Evolutionary conservation across 2,113 vertebrate genomes (phyloP), one percentile per base, ranked within the genome.

Genomic region (Mus pahari): DNA sequence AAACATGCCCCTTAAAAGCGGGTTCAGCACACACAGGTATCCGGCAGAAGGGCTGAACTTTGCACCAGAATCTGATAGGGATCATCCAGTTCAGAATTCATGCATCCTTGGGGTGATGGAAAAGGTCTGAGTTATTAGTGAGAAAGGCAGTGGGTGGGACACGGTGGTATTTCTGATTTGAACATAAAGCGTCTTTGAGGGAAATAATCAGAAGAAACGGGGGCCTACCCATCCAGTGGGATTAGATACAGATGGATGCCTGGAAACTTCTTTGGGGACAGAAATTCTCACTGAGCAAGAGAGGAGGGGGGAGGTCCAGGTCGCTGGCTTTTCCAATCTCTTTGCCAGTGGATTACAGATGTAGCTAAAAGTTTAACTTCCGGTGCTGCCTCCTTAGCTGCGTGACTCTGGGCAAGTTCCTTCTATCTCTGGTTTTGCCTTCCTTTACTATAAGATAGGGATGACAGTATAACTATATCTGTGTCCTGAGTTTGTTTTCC

Each of bases 151-250:
- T 62, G 22, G 19, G 70, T 62, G 45, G 66, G 45, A 95, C 91
- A 70, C 58, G 74, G 12, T 77, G 68, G 75, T 92, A 89, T 70
- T 70, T 78, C 75, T 55, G 36, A 92, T 50, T 55, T 90, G 93
- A 88, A 60, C n/a, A 58, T 55, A 48, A 70, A 91, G 33, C 90
- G 64, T 90, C 39, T 68, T 77, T 12, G 50, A 45, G 70, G 74
- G n/a, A 94, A 92, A n/a, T 48, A 58, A 92, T 58, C 60, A 92
- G 81, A 33, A 68, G 45, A 84, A 53, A 90, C 74, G 48, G 28
- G 36, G 26, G n/a, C 22, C 68, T 79, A 42, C 62, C 86, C 13
- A 81, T 94, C 92, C 82, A 45, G 8, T 17, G 82, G 62, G 58
- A 90, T 90, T 70, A 86, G 58, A 91, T 92, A 82, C 55, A 86